Base-by-base conservation (phyloP, 2,888 invertebrate species). In the Xestia c-nigrum region DNA sequence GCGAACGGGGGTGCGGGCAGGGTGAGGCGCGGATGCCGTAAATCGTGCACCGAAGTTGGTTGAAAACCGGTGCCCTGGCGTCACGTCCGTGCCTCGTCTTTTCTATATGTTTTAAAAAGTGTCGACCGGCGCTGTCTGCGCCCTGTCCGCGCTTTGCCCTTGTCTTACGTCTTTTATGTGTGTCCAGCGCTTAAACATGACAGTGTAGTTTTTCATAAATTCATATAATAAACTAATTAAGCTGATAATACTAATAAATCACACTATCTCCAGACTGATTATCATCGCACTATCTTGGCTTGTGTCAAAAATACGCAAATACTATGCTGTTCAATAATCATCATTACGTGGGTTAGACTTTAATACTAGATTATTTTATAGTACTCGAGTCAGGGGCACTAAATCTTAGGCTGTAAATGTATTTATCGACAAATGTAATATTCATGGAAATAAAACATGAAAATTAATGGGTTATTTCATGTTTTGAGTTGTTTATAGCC, bases 401-500 rank as follows among this genome's bases (percentile, higher is more conserved):
- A 77, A 74, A 40, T 21, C 57, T 6, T 16, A 59, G n/a, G 46
- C 14, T 59, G 59, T 83, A 81, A 83, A 85, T 74, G 61, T 68
- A 46, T 78, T 63, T 55, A 81, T 52, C 66, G 65, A 73, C 74
- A 72, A 50, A 64, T 66, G 72, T 40, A 72, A 82, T 74, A 82
- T 78, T 63, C 74, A 65, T 43, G 7, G 70, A 31, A 71, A 66
- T 71, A 77, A 67, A 52, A 59, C 65, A 72, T 74, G 31, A 52
- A 72, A 72, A 72, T 70, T 59, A 76, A 76, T 84, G 57, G 59
- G 59, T 31, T 55, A 43, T 64, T 76, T 50, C 72, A 65, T 16
- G 57, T 77, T 83, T 80, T 77, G 80, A 80, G 84, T 84, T 80
- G 65, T 85, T 83, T 86, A 86, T 77, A 64, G 5, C 40, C 46